A percentile compares a stretch with the other conserved stretches of the same genome.
Conservation (phyloP, 2,797 vertebrate species). For the Rhyacichthys aspro region DNA sequence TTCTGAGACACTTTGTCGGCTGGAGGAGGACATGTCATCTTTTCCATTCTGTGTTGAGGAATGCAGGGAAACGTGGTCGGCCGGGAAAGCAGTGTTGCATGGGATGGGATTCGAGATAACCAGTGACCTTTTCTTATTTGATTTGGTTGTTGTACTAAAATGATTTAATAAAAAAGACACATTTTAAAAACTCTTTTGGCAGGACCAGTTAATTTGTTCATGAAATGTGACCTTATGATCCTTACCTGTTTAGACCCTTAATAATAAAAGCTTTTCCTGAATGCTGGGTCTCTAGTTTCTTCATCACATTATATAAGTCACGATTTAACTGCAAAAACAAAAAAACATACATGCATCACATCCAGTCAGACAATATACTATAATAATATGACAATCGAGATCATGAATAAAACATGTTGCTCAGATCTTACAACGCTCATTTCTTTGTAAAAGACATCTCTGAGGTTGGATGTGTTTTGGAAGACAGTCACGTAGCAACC, state of each 20-base stretch:
- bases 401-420: not conserved
- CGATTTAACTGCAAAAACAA: slow-evolving; percentile 85
- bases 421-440: slow-evolving; percentile 89
- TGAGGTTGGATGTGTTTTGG: slow-evolving; percentile 93
- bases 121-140: slow-evolving; percentile 86
- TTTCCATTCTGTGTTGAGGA: slow-evolving; percentile 54
- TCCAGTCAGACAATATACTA: too few relatives aligned
- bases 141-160: slow-evolving; percentile 56
- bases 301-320: slow-evolving; percentile 93
- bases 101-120: slow-evolving; percentile 90
- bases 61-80: slow-evolving; percentile 68
- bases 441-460: slow-evolving; percentile 95
- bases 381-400: not conserved
- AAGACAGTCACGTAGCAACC: slow-evolving; percentile 93
- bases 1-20: slow-evolving; percentile 33
- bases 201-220: too few relatives aligned
- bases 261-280: slow-evolving; percentile 91
- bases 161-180: not conserved
- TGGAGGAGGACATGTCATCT: slow-evolving; percentile 21
- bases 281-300: slow-evolving; percentile 92
- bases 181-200: too few relatives aligned
- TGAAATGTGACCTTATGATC: too few relatives aligned
- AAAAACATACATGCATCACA: too few relatives aligned
- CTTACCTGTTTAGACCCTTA: slow-evolving; percentile 88
- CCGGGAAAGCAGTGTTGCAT: slow-evolving; percentile 77